Evolutionary conservation across 2,797 vertebrate species (phyloP), one percentile per base, ranked within the genome.

Genomic region (Artibeus jamaicensis): DNA sequence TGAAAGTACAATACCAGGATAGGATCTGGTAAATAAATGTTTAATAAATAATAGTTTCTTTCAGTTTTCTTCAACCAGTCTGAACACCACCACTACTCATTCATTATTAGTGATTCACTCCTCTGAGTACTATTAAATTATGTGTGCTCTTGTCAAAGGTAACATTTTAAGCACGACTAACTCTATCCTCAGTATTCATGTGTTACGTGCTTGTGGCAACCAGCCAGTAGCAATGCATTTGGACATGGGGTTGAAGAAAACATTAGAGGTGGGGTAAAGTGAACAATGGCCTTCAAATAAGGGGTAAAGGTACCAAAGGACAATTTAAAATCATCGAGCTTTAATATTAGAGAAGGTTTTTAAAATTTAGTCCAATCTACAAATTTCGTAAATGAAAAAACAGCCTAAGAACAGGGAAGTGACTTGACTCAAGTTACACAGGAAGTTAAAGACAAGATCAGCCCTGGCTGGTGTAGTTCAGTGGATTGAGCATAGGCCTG

Each of bases 341-440:
- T 95, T 95, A 73, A 74, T 93, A 24, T 79, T 67, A 89, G 55
- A 71, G 84, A 32, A 89, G 21, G 59, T 85, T 85, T 57, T 89
- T 34, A 8, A 6, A 88, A 88, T 62, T 77, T 53, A 65, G 62
- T 78, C 8, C 32, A 89, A 71, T 62, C 37, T 62, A 19, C 46
- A 92, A 65, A 89, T 85, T 92, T 89, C 89, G 71, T 77, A 89
- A 71, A 46, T 37, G 71, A 65, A 62, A 71, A 95, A 95, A 78
- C 14, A 92, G 34, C 22, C 29, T 29, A 53, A 70, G 50, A 71
- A 18, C 53, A 9, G 48, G 55, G n/a, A 76, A 65, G n/a, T 65
- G 29, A 93, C n/a, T 77, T 85, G 79, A 88, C 59, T 70, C 24
- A 83, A 59, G n/a, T 88, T 84, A 70, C 6, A 55, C 2, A 10